These are phyloP conservation scores for Hemicordylus capensis DNA, from an alignment of 2,113 vertebrate species.

Conservation along the genomic window DNA sequence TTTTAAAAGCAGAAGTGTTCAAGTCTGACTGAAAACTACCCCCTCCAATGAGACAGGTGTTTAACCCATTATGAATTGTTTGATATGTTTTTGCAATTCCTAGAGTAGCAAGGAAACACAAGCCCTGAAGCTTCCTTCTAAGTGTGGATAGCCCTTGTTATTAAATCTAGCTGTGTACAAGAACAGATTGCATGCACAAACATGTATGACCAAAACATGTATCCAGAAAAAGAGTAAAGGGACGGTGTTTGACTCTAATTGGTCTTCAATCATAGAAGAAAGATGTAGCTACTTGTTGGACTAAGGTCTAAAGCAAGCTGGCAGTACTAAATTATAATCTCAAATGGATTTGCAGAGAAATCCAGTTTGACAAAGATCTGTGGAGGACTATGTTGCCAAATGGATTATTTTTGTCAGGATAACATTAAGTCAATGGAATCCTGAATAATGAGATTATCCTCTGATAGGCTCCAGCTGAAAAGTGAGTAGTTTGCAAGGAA, in stretches of 20 bases:
- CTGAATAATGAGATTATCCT: constrained; percentile 4
- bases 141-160: background rate
- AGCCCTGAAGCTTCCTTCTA: background rate
- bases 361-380: constrained; percentile 29
- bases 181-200: background rate
- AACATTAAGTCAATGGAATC: constrained; percentile 10
- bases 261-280: background rate
- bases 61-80: background rate
- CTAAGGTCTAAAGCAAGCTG: background rate
- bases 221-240: background rate
- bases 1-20: background rate
- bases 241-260: background rate
- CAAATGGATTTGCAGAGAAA: constrained; percentile 2
- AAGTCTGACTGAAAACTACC: background rate
- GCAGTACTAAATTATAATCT: background rate
- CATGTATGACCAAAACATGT: background rate
- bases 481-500: constrained; percentile 25
- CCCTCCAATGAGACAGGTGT: background rate
- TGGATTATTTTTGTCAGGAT: constrained; percentile 5
- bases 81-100: background rate
- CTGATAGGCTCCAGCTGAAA: background rate
- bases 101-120: background rate
- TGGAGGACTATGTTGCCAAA: background rate
- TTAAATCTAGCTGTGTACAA: background rate
- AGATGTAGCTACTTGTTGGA: background rate